These are phyloP conservation scores for Tromatobia lineatoria DNA, from an alignment of 2,888 invertebrate genomes.

Conservation along the genomic window DNA sequence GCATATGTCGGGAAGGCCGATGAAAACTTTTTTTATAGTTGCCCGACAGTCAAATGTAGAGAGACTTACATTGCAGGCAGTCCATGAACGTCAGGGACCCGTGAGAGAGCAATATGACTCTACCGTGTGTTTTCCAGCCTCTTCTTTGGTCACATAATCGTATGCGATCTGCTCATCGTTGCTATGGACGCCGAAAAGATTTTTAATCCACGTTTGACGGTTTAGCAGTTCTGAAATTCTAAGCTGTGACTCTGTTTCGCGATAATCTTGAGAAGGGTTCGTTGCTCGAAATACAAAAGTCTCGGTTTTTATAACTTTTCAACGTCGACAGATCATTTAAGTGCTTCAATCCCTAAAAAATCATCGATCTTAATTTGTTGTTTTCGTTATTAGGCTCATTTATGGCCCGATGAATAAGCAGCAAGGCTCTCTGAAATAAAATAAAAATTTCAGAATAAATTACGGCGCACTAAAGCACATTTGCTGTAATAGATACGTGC, in stretches of 20 bases:
- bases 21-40: constrained; percentile 30
- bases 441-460: background rate
- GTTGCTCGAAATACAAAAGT: constrained; percentile 43
- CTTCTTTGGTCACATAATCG: background rate
- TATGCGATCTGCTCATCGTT: background rate
- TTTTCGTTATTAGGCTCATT: constrained; percentile 43
- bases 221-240: constrained; percentile 44
- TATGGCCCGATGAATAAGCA: constrained; percentile 21
- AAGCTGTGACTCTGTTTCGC: constrained; percentile 33
- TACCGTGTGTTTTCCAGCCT: background rate
- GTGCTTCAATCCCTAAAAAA: constrained; percentile 56
- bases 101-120: constrained; percentile 19
- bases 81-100: background rate
- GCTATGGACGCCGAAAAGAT: background rate
- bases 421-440: constrained; percentile 13
- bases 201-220: constrained; percentile 22
- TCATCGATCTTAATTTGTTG: constrained; percentile 13
- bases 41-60: background rate
- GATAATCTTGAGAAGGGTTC: constrained; percentile 56
- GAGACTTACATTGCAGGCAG: background rate
- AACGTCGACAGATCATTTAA: constrained; percentile 35
- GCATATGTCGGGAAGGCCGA: background rate
- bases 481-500: too few species aligned
- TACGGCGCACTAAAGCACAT: background rate
- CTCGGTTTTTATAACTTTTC: constrained; percentile 27